Evolutionary conservation across 2,797 vertebrate genomes (phyloP).

Genomic region (Anabas testudineus): DNA sequence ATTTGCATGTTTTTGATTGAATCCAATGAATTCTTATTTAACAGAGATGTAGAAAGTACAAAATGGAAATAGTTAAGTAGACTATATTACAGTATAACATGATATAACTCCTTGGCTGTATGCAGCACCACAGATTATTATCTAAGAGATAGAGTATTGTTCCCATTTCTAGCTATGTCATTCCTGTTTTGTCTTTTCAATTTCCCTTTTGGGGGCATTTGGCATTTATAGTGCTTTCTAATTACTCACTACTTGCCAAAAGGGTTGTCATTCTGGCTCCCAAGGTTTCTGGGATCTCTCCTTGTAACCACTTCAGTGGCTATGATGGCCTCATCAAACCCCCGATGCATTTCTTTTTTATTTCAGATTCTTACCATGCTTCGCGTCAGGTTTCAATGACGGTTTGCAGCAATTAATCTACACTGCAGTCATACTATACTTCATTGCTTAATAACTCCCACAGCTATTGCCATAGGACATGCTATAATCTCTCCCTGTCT

Average conservation of each 20-base stretch:
- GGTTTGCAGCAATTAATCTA: conserved; percentile 65
- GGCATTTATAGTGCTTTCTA: conserved; percentile 88
- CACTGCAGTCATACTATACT: conserved; percentile 59
- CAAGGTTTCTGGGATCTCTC: conserved; percentile 77
- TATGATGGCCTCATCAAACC: conserved; percentile 49
- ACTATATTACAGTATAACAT: not conserved
- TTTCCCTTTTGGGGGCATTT: conserved; percentile 79
- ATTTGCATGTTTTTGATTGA: conserved; percentile 2
- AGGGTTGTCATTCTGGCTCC: conserved; percentile 81
- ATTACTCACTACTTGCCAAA: conserved; percentile 87
- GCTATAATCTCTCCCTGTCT: conserved; percentile 43
- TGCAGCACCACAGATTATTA: conserved; percentile 2
- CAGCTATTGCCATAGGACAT: conserved; percentile 48
- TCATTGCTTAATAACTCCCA: conserved; percentile 68
- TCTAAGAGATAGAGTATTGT: not conserved
- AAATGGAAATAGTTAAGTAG: no score
- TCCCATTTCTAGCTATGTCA: conserved; percentile 20
- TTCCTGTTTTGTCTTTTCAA: conserved; percentile 83
- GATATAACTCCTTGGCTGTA: not conserved
- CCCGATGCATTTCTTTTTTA: conserved; percentile 38
- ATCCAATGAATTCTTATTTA: not conserved
- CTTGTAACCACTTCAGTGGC: conserved; percentile 56
- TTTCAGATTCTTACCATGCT: conserved; percentile 13
- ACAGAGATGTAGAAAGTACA: not conserved
- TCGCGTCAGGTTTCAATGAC: conserved; percentile 49